phyloP scores from a whole-genome alignment of 1,140 invertebrate genomes.

The Ridgeia piscesae region DNA sequence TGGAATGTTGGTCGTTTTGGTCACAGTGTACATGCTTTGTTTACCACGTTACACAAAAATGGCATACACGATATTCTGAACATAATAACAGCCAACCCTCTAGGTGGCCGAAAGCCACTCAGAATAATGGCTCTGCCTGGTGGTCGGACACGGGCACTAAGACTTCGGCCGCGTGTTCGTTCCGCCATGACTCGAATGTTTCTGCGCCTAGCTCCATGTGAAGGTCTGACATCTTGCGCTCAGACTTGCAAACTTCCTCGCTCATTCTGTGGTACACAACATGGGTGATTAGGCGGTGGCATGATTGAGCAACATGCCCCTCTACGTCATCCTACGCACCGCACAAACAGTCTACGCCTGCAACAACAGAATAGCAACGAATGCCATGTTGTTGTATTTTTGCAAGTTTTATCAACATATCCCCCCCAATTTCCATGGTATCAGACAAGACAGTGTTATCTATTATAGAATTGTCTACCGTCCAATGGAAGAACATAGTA shows the following conservation, averaged over 20 bases:
- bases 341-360: background rate
- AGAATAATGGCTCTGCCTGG: background rate
- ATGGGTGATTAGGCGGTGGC: background rate
- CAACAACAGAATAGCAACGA: constrained; percentile 1
- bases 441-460: too few relatives aligned
- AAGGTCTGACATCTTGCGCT: constrained; percentile 42
- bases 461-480: too few relatives aligned
- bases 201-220: constrained; percentile 42
- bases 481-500: too few relatives aligned
- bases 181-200: constrained; percentile 40
- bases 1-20: background rate
- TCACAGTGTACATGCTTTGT: background rate
- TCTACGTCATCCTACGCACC: background rate
- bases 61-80: background rate
- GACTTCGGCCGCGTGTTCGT: constrained; percentile 48
- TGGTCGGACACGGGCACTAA: constrained; percentile 34
- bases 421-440: too few relatives aligned
- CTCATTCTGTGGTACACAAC: constrained; percentile 42
- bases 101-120: background rate
- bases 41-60: background rate
- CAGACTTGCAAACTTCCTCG: constrained; percentile 45
- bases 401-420: too few relatives aligned
- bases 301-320: background rate
- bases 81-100: background rate
- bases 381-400: background rate